phyloP scores from a whole-genome alignment of 1,140 invertebrate genomes.

The Sycobia sp. region DNA sequence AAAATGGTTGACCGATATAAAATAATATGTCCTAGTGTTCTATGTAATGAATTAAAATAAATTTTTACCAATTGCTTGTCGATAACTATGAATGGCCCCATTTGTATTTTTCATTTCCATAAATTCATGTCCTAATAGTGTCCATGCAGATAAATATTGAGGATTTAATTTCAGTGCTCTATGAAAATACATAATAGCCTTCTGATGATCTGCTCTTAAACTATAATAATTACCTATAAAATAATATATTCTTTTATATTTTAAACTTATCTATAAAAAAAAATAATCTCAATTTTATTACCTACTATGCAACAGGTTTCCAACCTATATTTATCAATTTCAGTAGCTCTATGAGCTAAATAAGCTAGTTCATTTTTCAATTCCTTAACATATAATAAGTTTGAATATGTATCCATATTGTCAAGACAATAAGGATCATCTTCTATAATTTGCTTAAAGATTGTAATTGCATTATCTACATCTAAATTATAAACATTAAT shows the following conservation, averaged over 20 bases:
- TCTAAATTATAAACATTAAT: conserved; percentile 66
- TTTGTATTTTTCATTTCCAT: conserved; percentile 99
- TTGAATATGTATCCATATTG: conserved; percentile 96
- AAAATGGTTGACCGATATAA: no score
- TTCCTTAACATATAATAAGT: conserved; percentile 93
- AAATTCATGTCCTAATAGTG: conserved; percentile 98
- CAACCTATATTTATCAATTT: conserved; percentile 95
- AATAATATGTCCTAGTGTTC: no score
- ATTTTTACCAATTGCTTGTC: conserved; percentile 88
- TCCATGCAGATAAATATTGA: conserved; percentile 94
- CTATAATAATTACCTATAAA: conserved; percentile 95
- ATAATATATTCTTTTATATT: no score
- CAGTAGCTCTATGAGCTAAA: conserved; percentile 89
- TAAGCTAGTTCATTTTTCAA: conserved; percentile 90
- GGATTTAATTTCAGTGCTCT: conserved; percentile 94
- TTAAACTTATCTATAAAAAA: neutral
- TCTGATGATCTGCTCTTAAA: conserved; percentile 92
- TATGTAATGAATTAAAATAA: conserved; percentile 4
- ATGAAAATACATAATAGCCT: conserved; percentile 96
- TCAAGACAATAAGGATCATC: conserved; percentile 92
- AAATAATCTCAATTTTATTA: conserved; percentile 54
- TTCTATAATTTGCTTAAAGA: conserved; percentile 81
- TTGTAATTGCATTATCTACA: conserved; percentile 85
- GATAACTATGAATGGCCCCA: conserved; percentile 95
- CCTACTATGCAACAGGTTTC: conserved; percentile 99